Conservation (phyloP, 2,113 vertebrate genomes). For the Corydoras sp. region DNA sequence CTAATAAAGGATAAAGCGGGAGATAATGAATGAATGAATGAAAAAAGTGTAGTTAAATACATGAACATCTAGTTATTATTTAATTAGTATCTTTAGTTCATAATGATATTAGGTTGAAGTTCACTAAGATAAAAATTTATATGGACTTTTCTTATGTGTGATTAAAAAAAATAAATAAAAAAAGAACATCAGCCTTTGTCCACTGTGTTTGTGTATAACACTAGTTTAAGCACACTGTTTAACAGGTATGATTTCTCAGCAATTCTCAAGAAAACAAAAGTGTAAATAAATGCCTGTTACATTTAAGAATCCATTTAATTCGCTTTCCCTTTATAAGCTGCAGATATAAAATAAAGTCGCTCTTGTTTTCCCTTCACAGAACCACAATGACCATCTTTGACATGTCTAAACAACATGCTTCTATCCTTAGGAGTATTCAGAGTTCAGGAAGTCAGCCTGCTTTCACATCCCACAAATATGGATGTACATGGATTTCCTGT, state of each 20-base stretch:
- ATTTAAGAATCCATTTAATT: conserved; percentile 2
- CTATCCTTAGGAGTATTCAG: conserved; percentile 61
- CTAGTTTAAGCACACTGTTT: neutral
- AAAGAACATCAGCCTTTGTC: no score
- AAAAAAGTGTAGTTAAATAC: no score
- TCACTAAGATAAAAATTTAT: no score
- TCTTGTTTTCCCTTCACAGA: conserved; percentile 45
- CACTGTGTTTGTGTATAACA: no score
- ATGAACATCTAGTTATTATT: no score
- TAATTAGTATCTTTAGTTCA: no score
- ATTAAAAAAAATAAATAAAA: no score
- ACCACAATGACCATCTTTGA: conserved; percentile 42
- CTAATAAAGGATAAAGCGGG: no score
- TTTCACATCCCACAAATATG: conserved; percentile 64
- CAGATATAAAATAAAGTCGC: conserved; percentile 45
- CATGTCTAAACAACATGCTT: conserved; percentile 56
- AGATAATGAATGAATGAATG: no score
- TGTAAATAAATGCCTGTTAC: neutral
- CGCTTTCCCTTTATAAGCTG: conserved; percentile 22
- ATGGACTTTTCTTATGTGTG: no score
- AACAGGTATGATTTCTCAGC: neutral
- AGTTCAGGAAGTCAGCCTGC: conserved; percentile 61
- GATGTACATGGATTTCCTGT: conserved; percentile 64
- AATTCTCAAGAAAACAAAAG: neutral
- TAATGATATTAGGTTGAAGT: no score